Conservation (phyloP, 2,113 vertebrate species). For the Clupea harengus region DNA sequence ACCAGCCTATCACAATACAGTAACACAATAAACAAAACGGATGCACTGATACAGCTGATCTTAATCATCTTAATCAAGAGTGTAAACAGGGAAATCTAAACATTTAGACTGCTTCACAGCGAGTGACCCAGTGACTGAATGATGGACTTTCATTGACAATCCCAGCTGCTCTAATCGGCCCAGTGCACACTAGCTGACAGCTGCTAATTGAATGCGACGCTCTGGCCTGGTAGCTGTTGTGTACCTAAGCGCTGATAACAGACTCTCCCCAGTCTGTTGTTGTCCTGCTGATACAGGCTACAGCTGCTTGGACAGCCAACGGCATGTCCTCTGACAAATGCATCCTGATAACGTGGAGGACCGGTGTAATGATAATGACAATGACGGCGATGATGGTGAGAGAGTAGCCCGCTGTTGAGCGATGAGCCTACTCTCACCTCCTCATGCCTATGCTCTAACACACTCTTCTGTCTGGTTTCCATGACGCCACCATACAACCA, state of each 20-base stretch:
- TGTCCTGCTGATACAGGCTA: not conserved
- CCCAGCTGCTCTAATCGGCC: conserved; percentile 2
- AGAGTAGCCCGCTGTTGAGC: not conserved
- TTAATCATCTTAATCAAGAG: not conserved
- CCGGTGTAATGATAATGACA: not conserved
- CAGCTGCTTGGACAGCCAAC: conserved; percentile 14
- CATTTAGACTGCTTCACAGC: not conserved
- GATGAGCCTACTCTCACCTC: not conserved
- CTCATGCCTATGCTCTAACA: not conserved
- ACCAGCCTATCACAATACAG: not conserved
- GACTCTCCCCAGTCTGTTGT: conserved; percentile 4
- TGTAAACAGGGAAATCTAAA: not conserved
- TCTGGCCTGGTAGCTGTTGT: not conserved
- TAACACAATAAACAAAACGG: not conserved
- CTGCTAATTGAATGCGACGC: conserved; percentile 12
- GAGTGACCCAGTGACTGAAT: conserved; percentile 5
- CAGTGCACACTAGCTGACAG: not conserved
- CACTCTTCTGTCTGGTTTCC: not conserved
- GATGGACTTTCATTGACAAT: conserved; percentile 9
- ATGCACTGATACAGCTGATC: not conserved
- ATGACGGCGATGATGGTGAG: not conserved
- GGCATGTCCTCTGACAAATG: conserved; percentile 9
- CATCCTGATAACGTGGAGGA: not conserved
- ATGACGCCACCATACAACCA: not conserved
- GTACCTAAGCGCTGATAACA: conserved; percentile 10